A percentile compares a stretch with the other conserved stretches of the same genome.
Evolutionary conservation across 2,888 invertebrate genomes (phyloP).

Genomic region (Resseliella maxima): DNA sequence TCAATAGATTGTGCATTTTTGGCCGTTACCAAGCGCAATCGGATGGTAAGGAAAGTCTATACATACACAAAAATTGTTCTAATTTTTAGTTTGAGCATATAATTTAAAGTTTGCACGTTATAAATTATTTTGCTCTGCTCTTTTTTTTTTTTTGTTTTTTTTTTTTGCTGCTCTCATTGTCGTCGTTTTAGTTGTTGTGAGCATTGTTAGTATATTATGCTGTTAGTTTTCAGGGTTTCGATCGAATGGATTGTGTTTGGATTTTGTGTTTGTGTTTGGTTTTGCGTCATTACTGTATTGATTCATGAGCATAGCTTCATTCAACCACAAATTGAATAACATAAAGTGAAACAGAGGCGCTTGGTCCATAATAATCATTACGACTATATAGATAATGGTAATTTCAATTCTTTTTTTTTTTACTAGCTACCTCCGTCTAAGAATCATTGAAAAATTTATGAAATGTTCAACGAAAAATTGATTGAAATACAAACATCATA

Average conservation of each 20-base stretch:
- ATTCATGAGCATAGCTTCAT: neutral
- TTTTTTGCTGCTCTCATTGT: neutral
- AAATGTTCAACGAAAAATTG: neutral
- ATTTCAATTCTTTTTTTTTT: neutral
- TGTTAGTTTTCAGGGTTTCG: constrained; percentile 7
- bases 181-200: neutral
- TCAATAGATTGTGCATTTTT: neutral
- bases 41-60: constrained; percentile 47
- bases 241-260: constrained; percentile 21
- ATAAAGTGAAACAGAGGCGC: neutral
- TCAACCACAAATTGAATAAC: neutral
- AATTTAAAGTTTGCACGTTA: constrained; percentile 48
- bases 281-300: constrained; percentile 1
- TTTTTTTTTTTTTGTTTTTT: neutral
- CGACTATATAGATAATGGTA: neutral
- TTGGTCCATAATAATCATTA: neutral
- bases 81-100: constrained; percentile 42
- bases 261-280: neutral
- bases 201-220: neutral
- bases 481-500: no score
- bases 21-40: neutral
- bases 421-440: neutral
- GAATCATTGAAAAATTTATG: neutral
- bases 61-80: constrained; percentile 35
- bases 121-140: neutral